Conservation (phyloP, 2,113 vertebrate genomes). For the Spizaetus ornatus region DNA sequence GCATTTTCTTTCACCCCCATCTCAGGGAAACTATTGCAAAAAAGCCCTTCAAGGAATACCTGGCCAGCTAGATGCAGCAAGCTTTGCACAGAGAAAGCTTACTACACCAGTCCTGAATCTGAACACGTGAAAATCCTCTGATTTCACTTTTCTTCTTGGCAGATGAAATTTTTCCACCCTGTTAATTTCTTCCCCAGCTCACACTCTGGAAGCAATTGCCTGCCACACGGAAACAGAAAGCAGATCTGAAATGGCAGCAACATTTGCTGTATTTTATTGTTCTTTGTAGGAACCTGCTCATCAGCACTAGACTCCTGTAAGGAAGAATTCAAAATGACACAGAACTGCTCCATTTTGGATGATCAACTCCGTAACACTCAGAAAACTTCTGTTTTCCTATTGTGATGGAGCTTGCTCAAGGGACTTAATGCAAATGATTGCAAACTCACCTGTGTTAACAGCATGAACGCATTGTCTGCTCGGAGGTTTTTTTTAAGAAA, state of each 20-base stretch:
- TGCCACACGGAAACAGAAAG: neutral
- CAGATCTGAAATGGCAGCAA: neutral
- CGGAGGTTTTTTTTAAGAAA: conserved; percentile 96
- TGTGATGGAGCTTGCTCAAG: neutral
- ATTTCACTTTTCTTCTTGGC: neutral
- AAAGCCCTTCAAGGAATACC: neutral
- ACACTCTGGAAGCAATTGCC: neutral
- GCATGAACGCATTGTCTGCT: conserved; percentile 95
- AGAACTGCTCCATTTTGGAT: neutral
- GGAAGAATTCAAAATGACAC: neutral
- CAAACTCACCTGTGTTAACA: conserved; percentile 89
- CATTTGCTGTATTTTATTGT: neutral
- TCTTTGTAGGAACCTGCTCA: neutral
- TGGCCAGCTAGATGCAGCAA: neutral
- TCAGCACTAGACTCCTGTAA: neutral
- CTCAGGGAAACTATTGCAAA: neutral
- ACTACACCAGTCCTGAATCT: neutral
- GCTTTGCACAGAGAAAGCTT: neutral
- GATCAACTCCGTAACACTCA: neutral
- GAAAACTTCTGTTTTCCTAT: neutral
- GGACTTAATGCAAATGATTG: accelerated
- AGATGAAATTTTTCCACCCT: neutral
- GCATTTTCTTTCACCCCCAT: neutral
- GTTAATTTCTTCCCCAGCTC: neutral
- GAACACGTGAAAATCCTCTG: neutral